phyloP scores from a whole-genome alignment of 2,888 invertebrate species.

The Ichneumoninae sp. region DNA sequence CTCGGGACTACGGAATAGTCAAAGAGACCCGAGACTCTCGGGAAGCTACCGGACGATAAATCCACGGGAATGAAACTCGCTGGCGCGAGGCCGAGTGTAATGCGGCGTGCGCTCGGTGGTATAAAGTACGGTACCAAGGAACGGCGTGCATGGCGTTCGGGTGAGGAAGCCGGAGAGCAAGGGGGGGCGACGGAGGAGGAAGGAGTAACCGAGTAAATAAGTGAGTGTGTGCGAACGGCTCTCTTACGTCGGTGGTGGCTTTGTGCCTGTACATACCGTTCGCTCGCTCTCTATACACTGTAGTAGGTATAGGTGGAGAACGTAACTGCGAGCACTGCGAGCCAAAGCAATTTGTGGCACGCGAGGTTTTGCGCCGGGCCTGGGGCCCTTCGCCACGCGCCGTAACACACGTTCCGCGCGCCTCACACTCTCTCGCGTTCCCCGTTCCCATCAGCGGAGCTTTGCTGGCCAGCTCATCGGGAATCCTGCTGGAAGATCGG shows the following conservation, averaged over 20 bases:
- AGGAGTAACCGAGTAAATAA: conserved; percentile 75
- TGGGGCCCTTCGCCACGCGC: conserved; percentile 75
- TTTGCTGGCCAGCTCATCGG: conserved; percentile 24
- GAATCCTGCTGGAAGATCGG: conserved; percentile 25
- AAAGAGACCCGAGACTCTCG: conserved; percentile 51
- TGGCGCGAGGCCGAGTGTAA: conserved; percentile 66
- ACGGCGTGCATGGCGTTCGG: conserved; percentile 42
- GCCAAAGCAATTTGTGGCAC: conserved; percentile 81
- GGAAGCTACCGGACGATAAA: conserved; percentile 70
- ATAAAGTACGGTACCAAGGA: conserved; percentile 47
- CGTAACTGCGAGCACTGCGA: conserved; percentile 67
- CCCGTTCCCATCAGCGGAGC: conserved; percentile 13
- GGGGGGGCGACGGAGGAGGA: conserved; percentile 53
- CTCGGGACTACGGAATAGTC: conserved; percentile 37
- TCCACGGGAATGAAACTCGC: conserved; percentile 67
- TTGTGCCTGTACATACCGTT: conserved; percentile 54
- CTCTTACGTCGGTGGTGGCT: conserved; percentile 61
- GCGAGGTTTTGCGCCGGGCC: conserved; percentile 78
- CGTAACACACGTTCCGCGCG: conserved; percentile 58
- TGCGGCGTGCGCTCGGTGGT: conserved; percentile 60
- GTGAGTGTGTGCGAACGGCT: conserved; percentile 73
- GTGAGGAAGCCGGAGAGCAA: conserved; percentile 34
- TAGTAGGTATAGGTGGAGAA: conserved; percentile 24
- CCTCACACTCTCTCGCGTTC: conserved; percentile 35
- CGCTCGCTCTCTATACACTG: conserved; percentile 54